Conservation (phyloP, 2,797 vertebrate species). For the Poliocrania exsul region DNA sequence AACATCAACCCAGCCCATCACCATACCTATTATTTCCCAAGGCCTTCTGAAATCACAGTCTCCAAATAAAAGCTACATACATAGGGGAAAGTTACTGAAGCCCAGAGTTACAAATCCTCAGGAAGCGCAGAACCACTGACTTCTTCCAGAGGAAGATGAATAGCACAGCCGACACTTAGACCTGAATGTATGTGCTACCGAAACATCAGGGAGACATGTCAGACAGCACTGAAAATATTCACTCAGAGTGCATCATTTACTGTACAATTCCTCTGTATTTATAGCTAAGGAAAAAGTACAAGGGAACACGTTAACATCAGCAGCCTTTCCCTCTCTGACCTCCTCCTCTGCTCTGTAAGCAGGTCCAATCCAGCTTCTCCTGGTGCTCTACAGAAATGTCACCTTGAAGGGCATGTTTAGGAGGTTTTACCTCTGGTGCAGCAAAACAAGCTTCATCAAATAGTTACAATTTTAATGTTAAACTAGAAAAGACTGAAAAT, state of each 20-base stretch:
- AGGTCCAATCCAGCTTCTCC: not conserved
- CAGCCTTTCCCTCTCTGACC: not conserved
- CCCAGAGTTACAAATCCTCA: not conserved
- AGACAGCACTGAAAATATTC: not conserved
- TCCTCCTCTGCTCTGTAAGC: not conserved
- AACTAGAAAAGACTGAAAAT: not conserved
- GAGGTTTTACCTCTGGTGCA: not conserved
- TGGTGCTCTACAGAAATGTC: not conserved
- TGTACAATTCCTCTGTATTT: not conserved
- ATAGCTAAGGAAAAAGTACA: not conserved
- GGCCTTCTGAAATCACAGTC: not conserved
- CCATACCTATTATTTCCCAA: not conserved
- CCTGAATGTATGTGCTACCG: rapidly evolving
- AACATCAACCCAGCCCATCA: not conserved
- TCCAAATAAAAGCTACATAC: not conserved
- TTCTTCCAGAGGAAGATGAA: not conserved
- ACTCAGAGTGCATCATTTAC: not conserved
- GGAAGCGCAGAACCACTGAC: not conserved
- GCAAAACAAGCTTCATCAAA: not conserved
- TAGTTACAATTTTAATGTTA: not conserved
- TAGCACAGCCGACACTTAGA: not conserved
- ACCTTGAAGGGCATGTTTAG: not conserved
- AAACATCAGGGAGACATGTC: not conserved
- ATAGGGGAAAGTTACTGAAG: not conserved
- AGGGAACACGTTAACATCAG: not conserved